These are phyloP conservation scores for Zosterops japonicus DNA, from an alignment of 2,113 vertebrate genomes.

Conservation along the genomic window DNA sequence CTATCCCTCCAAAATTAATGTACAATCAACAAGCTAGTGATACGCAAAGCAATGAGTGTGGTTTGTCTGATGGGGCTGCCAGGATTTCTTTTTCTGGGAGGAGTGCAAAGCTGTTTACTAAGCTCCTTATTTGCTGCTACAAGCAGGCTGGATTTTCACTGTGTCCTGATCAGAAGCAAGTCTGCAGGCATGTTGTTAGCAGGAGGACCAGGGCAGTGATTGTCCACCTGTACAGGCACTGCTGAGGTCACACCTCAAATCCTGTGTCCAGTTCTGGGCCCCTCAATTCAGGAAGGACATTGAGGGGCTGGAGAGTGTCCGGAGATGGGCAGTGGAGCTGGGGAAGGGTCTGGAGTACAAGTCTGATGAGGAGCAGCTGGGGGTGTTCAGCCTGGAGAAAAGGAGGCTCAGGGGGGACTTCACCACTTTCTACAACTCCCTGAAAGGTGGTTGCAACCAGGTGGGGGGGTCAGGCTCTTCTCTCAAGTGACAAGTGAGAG, in stretches of 20 bases:
- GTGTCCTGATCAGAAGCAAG: background rate
- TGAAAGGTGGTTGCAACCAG: background rate
- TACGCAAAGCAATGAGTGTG: background rate
- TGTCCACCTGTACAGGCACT: background rate
- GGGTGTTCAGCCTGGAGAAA: background rate
- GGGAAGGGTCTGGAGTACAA: background rate
- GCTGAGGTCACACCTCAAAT: rapidly evolving
- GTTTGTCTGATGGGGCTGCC: background rate
- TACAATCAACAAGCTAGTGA: background rate
- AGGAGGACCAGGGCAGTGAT: background rate
- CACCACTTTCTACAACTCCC: background rate
- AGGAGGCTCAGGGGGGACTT: background rate
- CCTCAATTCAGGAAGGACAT: background rate
- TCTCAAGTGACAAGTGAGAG: background rate
- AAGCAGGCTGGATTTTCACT: background rate
- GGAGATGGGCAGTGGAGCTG: background rate
- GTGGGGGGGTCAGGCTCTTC: background rate
- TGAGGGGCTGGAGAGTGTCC: background rate
- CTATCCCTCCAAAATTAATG: background rate
- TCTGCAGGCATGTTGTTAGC: background rate
- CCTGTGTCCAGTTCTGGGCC: background rate
- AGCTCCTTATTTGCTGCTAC: background rate
- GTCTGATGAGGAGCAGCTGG: background rate
- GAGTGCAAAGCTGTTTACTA: background rate
- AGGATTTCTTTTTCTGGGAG: background rate